Conservation (phyloP, 2,888 invertebrate genomes). For the Eulithis prunata region DNA sequence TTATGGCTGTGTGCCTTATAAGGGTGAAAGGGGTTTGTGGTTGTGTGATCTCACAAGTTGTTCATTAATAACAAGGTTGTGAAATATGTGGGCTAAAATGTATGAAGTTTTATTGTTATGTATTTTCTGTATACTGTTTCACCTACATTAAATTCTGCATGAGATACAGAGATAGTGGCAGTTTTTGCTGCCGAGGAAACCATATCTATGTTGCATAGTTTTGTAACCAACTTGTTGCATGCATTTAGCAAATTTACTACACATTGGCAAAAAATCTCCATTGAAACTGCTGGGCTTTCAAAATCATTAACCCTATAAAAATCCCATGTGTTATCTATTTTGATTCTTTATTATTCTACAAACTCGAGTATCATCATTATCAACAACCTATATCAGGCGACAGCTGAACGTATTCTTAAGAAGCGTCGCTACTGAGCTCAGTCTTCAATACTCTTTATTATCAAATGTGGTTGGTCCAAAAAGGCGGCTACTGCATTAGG, state of each 20-base stretch:
- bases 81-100: background rate
- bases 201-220: background rate
- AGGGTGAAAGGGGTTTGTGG: conserved; percentile 11
- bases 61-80: background rate
- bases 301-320: too few relatives aligned
- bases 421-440: too few relatives aligned
- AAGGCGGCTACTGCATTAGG: too few relatives aligned
- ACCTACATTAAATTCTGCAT: conserved; percentile 9
- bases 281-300: too few relatives aligned
- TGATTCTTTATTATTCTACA: too few relatives aligned
- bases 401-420: too few relatives aligned
- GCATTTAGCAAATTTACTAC: too few relatives aligned
- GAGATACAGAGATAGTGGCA: background rate
- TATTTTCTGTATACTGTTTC: background rate
- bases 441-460: too few relatives aligned
- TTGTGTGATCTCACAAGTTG: background rate
- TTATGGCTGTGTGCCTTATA: conserved; percentile 13
- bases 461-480: too few relatives aligned
- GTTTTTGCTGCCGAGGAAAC: conserved; percentile 1
- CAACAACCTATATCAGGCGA: too few relatives aligned
- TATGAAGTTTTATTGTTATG: conserved; percentile 1
- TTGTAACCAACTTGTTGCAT: background rate
- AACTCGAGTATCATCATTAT: too few relatives aligned
- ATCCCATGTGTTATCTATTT: too few relatives aligned
- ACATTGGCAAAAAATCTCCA: background rate